These are phyloP conservation scores for Phoebastria nigripes DNA, from an alignment of 2,797 vertebrate species.

Conservation along the genomic window DNA sequence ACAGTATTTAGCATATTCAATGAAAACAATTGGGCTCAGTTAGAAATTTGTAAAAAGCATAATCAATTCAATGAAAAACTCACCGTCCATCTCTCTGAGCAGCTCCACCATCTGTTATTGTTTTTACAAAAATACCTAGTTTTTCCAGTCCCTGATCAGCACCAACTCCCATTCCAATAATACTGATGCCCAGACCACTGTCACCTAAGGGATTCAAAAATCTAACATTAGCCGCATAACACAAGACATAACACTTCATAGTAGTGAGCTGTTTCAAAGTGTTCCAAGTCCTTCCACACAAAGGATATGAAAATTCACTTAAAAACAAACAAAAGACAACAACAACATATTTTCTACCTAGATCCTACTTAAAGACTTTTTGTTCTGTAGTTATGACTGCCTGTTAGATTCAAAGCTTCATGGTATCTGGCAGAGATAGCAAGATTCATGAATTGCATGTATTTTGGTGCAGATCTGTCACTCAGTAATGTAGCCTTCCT, in stretches of 20 bases:
- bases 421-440: background rate
- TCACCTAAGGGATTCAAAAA: conserved; percentile 77
- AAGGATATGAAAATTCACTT: background rate
- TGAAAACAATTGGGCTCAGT: background rate
- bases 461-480: background rate
- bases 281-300: background rate
- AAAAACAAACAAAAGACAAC: no score
- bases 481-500: background rate
- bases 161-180: conserved; percentile 94
- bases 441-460: background rate
- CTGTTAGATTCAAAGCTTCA: background rate
- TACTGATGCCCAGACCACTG: conserved; percentile 91
- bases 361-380: background rate
- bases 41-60: background rate
- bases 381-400: background rate
- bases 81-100: conserved; percentile 88
- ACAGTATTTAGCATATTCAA: background rate
- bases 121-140: conserved; percentile 93
- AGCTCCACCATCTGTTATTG: conserved; percentile 89
- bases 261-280: background rate
- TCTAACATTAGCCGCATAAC: background rate
- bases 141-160: conserved; percentile 93
- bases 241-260: background rate
- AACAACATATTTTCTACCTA: background rate
- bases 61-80: conserved; percentile 42